A percentile compares a stretch with the other conserved stretches of the same genome.
These are phyloP conservation scores for Dolichopus griseipennis DNA, from an alignment of 2,888 invertebrate genomes.

Conservation along the genomic window DNA sequence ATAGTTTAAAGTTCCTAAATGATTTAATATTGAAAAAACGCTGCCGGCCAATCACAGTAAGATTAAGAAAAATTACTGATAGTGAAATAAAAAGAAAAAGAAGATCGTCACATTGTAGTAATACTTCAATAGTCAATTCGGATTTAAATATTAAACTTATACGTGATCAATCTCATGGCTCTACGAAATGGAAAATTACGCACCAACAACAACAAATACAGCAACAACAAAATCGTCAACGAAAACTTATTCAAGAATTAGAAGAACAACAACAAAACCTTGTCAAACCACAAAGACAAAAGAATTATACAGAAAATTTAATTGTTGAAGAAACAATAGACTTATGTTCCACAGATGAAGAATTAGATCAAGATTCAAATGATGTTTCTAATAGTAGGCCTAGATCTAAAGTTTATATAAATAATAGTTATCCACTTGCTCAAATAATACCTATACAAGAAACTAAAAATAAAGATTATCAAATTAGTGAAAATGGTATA, in stretches of 20 bases:
- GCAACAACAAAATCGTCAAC: slow-evolving; percentile 31
- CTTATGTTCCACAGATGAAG: slow-evolving; percentile 60
- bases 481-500: background rate
- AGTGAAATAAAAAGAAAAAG: slow-evolving; percentile 30
- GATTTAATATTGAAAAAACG: slow-evolving; percentile 36
- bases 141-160: slow-evolving; percentile 39
- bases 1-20: slow-evolving; percentile 39
- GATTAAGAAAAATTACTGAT: slow-evolving; percentile 37
- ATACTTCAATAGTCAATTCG: slow-evolving; percentile 23
- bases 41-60: slow-evolving; percentile 40
- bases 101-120: background rate
- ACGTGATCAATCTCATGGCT: slow-evolving; percentile 35
- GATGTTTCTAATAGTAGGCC: too few species aligned
- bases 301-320: slow-evolving; percentile 18
- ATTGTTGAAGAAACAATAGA: slow-evolving; percentile 52
- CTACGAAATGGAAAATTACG: slow-evolving; percentile 37
- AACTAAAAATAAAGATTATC: background rate
- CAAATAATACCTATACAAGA: background rate
- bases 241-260: slow-evolving; percentile 33
- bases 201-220: background rate
- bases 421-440: background rate
- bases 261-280: slow-evolving; percentile 28
- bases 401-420: background rate
- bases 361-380: slow-evolving; percentile 31
- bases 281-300: slow-evolving; percentile 26